Conservation (phyloP, 2,888 invertebrate species). For the Oligia latruncula region DNA sequence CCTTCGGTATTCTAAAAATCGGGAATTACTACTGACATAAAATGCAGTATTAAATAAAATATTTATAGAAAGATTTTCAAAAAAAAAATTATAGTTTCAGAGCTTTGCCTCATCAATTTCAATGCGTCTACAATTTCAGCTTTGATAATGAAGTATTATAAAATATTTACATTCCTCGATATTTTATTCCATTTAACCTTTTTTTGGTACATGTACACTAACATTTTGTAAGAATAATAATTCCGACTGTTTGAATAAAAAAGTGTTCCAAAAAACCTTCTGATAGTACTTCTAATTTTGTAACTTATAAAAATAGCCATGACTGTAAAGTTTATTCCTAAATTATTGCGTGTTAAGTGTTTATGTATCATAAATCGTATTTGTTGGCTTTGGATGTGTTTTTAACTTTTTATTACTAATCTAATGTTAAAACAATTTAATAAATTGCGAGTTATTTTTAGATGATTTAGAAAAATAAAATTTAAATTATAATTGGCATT, state of each 20-base stretch:
- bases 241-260: conserved; percentile 29
- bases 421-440: conserved; percentile 7
- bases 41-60: conserved; percentile 16
- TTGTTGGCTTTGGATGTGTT: conserved; percentile 37
- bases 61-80: conserved; percentile 22
- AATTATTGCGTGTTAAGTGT: conserved; percentile 25
- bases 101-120: conserved; percentile 20
- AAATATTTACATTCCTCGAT: conserved; percentile 58
- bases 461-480: conserved; percentile 9
- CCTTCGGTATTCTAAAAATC: conserved; percentile 9
- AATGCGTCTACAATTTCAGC: conserved; percentile 38
- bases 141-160: conserved; percentile 43
- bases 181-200: conserved; percentile 50
- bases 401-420: conserved; percentile 18
- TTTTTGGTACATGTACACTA: conserved; percentile 43
- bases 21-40: conserved; percentile 11
- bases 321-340: conserved; percentile 44
- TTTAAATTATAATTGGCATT: conserved; percentile 11
- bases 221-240: conserved; percentile 35
- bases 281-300: conserved; percentile 47
- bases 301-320: conserved; percentile 40
- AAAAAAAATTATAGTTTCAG: neutral
- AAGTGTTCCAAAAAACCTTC: conserved; percentile 31
- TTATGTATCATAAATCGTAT: conserved; percentile 12
- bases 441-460: conserved; percentile 18